phyloP scores from a whole-genome alignment of 2,113 vertebrate species.

The Phoenicopterus ruber region DNA sequence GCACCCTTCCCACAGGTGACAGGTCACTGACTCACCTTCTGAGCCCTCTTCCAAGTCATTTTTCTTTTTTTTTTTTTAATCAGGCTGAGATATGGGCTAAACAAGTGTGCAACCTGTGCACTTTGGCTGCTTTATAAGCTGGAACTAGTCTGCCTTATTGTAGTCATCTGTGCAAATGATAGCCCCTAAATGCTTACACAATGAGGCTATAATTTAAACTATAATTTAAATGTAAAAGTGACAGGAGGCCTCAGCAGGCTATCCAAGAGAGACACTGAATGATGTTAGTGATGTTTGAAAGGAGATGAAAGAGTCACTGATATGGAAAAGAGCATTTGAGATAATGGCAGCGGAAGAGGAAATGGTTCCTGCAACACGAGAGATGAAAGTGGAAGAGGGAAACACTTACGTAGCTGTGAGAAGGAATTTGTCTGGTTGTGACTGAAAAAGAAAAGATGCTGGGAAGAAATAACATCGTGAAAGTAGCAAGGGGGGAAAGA shows the following conservation, averaged over 20 bases:
- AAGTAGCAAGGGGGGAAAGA: background rate
- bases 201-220: background rate
- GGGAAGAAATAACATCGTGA: background rate
- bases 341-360: constrained; percentile 42
- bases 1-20: background rate
- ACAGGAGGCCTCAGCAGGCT: background rate
- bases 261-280: background rate
- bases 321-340: background rate
- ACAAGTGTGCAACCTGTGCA: background rate
- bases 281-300: constrained; percentile 38
- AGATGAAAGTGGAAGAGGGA: constrained; percentile 27
- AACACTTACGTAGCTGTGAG: background rate
- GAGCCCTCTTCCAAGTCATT: background rate
- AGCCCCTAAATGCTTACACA: constrained; percentile 14
- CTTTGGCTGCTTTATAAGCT: background rate
- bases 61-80: background rate
- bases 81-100: background rate
- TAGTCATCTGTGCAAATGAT: background rate
- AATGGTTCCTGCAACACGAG: background rate
- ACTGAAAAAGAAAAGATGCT: constrained; percentile 12
- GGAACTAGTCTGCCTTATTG: background rate
- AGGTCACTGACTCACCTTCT: background rate
- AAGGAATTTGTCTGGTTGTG: background rate
- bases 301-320: constrained; percentile 48
- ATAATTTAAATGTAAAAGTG: background rate